Percentiles rank a stretch among this genome's conserved stretches.
Conservation (phyloP, 2,797 vertebrate genomes). For the Semaprochilodus insignis region DNA sequence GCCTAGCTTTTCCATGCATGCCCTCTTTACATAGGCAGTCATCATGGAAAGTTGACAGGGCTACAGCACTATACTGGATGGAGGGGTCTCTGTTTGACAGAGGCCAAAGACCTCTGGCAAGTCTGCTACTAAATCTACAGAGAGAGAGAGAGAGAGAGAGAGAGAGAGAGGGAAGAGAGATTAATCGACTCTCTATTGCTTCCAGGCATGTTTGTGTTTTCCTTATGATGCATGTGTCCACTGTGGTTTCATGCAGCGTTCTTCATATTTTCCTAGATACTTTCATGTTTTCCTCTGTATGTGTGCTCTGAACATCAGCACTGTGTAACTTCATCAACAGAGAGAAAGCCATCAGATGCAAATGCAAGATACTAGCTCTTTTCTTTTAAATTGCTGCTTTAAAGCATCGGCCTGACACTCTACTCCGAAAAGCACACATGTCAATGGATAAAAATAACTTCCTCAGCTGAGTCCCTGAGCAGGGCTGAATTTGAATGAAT, state of each 20-base stretch:
- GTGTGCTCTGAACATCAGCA: neutral
- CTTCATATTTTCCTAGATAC: neutral
- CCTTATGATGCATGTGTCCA: slow-evolving; percentile 19
- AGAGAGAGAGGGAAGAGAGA: slow-evolving; percentile 18
- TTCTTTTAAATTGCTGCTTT: slow-evolving; percentile 52
- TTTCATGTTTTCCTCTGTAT: slow-evolving; percentile 5
- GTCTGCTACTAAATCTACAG: slow-evolving; percentile 36
- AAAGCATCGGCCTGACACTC: slow-evolving; percentile 16
- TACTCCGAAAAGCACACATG: slow-evolving; percentile 15
- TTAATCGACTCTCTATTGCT: slow-evolving; percentile 30
- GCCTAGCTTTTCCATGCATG: slow-evolving; percentile 20
- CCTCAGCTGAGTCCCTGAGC: slow-evolving; percentile 7
- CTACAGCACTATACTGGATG: slow-evolving; percentile 31
- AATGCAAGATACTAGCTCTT: neutral
- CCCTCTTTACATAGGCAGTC: slow-evolving; percentile 14
- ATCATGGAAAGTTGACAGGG: slow-evolving; percentile 46
- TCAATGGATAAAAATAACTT: slow-evolving; percentile 41
- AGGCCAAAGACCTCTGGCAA: slow-evolving; percentile 39
- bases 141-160: neutral
- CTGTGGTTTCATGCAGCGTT: neutral
- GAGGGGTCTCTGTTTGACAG: slow-evolving; percentile 36
- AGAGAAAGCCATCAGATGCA: slow-evolving; percentile 6
- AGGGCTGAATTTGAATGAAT: slow-evolving; percentile 11
- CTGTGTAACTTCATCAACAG: slow-evolving; percentile 17
- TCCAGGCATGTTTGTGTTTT: slow-evolving; percentile 26